Conservation (phyloP, 2,888 invertebrate species). For the Itoplectis maculator region DNA sequence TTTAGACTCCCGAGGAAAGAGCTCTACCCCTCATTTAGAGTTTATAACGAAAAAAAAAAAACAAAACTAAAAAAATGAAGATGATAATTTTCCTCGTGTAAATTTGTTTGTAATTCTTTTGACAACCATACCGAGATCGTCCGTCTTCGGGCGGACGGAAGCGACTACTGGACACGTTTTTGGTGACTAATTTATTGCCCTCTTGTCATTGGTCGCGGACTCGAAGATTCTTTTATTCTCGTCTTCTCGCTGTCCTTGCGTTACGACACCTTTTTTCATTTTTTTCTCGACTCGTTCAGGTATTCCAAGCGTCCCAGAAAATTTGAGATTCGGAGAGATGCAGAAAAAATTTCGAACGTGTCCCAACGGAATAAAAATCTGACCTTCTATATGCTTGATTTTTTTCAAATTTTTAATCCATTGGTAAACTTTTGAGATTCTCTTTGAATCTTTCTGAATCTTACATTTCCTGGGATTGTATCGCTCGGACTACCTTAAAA, state of each 20-base stretch:
- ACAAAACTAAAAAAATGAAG: conserved; percentile 73
- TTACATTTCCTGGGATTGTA: too few relatives aligned
- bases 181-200: not conserved
- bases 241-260: not conserved
- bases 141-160: not conserved
- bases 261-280: conserved; percentile 13
- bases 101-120: conserved; percentile 82
- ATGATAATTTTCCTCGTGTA: conserved; percentile 79
- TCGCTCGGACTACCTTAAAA: too few relatives aligned
- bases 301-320: too few relatives aligned
- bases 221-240: not conserved
- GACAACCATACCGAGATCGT: conserved; percentile 65
- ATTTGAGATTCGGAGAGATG: too few relatives aligned
- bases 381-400: too few relatives aligned
- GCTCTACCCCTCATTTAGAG: conserved; percentile 70
- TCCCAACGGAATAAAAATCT: too few relatives aligned
- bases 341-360: too few relatives aligned
- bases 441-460: too few relatives aligned
- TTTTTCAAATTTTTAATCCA: too few relatives aligned
- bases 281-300: conserved; percentile 33
- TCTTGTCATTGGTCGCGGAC: not conserved
- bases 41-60: conserved; percentile 75
- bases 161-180: not conserved
- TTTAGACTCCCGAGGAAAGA: conserved; percentile 48
- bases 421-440: too few relatives aligned